Conservation (phyloP, 2,113 vertebrate genomes). For the Hippolais icterina region DNA sequence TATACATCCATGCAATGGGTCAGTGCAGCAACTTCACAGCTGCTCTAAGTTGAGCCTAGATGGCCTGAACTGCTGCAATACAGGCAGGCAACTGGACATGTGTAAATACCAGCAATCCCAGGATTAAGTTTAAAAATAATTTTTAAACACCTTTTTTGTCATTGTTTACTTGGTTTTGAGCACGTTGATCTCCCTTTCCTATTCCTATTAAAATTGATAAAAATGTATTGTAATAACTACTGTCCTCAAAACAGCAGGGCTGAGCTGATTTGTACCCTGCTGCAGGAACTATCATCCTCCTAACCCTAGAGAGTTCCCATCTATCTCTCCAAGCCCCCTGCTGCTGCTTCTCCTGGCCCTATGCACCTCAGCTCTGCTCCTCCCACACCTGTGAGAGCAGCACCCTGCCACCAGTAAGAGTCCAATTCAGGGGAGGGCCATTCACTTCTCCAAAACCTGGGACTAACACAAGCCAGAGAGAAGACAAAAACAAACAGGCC, state of each 20-base stretch:
- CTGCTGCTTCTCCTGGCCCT: background rate
- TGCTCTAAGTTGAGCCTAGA: background rate
- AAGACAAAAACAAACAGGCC: background rate
- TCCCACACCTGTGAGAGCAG: background rate
- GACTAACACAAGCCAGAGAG: background rate
- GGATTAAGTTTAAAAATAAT: background rate
- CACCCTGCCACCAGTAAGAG: background rate
- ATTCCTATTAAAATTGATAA: background rate
- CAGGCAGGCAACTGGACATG: background rate
- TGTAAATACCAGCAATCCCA: background rate
- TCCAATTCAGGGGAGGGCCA: rapidly evolving
- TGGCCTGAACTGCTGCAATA: background rate
- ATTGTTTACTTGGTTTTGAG: background rate
- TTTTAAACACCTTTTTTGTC: background rate
- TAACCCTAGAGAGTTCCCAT: background rate
- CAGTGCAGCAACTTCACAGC: background rate
- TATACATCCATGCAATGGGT: background rate
- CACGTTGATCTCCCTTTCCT: background rate
- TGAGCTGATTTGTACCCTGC: background rate
- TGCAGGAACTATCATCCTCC: background rate
- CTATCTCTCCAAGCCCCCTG: rapidly evolving
- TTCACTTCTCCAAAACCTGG: background rate
- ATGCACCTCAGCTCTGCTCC: background rate
- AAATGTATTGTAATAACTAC: background rate
- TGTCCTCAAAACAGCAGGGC: background rate